Base-by-base conservation (phyloP, 23 tunicate species). In the Trididemnum clinides region DNA sequence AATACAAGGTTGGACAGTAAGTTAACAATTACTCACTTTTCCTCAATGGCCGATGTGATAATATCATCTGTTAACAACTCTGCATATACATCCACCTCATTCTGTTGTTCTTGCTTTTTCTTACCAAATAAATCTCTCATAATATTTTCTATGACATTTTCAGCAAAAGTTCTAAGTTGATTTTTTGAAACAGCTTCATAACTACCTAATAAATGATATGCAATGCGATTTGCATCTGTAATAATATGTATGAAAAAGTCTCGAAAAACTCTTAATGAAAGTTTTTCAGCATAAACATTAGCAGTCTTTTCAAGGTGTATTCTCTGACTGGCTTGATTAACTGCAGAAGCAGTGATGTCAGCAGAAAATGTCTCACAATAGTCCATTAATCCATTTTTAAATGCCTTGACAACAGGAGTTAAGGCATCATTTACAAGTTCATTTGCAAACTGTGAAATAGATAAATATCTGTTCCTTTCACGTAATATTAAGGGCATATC, bases 101-200 rank as follows among this genome's bases (percentile, higher is more conserved):
- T 2, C 4, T 28, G 32, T 74, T 74, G 29, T 6, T n/a, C 23
- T 10, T 21, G 10, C 30, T 78, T 78, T 51, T 51, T 27, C 7
- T 26, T 51, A 21, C 34, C 66, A 78, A 78, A 31, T 26, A 78
- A 1, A 3, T 78, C 83, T 51, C 30, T 51, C 66, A 78, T 51
- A 3, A 78, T 78, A 29, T 51, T 51, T n/a, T 78, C 66, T 2
- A 54, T 54, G 15, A 78, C 18, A 78, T 30, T 28, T 51, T 78
- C 65, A 12, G 83, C 83, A 51, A 78, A 78, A 2, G 83, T 28
- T 28, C 39, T 37, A 12, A 78, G 50, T 54, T 51, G 66, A 36
- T 78, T 78, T 54, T 78, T 78, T 25, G 83, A 78, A 7, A 78
- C 66, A 28, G 83, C 83, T 51, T 78, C 36, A 78, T 78, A 78